A percentile compares a stretch with the other conserved stretches of the same genome.
phyloP scores from a whole-genome alignment of 1,140 invertebrate genomes.

The Drosophila burlai region DNA sequence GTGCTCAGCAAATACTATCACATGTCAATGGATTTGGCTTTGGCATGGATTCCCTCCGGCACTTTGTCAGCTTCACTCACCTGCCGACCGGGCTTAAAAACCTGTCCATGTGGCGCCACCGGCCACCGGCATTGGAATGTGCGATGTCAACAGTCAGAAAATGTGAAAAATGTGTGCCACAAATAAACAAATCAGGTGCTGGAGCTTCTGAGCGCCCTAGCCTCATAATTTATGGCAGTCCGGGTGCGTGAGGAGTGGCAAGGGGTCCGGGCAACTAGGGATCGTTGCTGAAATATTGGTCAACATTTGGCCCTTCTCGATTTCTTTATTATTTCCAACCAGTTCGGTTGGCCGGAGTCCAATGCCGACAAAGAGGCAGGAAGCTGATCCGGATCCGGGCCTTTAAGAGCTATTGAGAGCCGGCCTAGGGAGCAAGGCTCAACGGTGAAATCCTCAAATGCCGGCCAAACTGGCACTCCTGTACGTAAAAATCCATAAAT shows the following conservation, averaged over 20 bases:
- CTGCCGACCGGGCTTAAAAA: slow-evolving; percentile 4
- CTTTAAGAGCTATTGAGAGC: slow-evolving; percentile 17
- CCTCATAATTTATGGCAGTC: slow-evolving; percentile 61
- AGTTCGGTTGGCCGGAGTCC: slow-evolving; percentile 33
- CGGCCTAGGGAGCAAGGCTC: slow-evolving; percentile 38
- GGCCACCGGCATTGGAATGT: slow-evolving; percentile 22
- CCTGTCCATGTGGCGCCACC: slow-evolving; percentile 30
- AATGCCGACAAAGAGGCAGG: slow-evolving; percentile 16
- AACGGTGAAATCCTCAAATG: slow-evolving; percentile 41
- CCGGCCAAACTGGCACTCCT: slow-evolving; percentile 20
- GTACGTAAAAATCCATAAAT: slow-evolving; percentile 60
- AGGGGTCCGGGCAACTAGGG: slow-evolving; percentile 11
- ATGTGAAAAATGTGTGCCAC: slow-evolving; percentile 65
- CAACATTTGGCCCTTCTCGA: slow-evolving; percentile 55
- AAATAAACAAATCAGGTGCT: slow-evolving; percentile 79
- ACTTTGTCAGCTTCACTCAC: slow-evolving; percentile 35
- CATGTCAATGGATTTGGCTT: slow-evolving; percentile 26
- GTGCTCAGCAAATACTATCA: slow-evolving; percentile 23
- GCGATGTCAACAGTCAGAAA: slow-evolving; percentile 47
- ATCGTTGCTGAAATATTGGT: slow-evolving; percentile 73
- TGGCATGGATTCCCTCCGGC: slow-evolving; percentile 8
- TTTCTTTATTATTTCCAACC: slow-evolving; percentile 65
- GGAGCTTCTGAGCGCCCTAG: slow-evolving; percentile 19
- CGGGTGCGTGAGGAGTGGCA: slow-evolving; percentile 33
- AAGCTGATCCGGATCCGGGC: slow-evolving; percentile 27